phyloP scores from a whole-genome alignment of 2,888 invertebrate species.

The Vesta saturnalis region DNA sequence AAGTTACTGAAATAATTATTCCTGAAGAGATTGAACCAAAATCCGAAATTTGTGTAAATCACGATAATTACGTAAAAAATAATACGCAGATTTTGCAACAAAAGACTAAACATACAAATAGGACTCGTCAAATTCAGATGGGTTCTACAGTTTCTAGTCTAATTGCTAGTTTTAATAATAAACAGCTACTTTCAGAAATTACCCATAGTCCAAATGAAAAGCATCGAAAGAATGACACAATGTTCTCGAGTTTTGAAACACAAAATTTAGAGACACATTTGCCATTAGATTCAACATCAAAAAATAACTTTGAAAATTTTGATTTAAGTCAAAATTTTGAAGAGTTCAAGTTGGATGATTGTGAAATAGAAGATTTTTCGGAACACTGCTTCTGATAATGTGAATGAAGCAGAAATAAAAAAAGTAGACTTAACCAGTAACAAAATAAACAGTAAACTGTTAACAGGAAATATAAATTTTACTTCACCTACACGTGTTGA shows the following conservation, averaged over 20 bases:
- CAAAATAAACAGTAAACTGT: constrained; percentile 11
- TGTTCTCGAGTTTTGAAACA: constrained; percentile 61
- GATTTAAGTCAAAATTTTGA: constrained; percentile 82
- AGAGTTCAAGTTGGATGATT: constrained; percentile 81
- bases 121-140: constrained; percentile 65
- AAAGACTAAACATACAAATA: constrained; percentile 51
- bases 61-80: constrained; percentile 62
- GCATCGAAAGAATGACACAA: constrained; percentile 47
- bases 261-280: constrained; percentile 58
- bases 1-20: constrained; percentile 78
- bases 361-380: constrained; percentile 67
- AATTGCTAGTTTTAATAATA: constrained; percentile 61
- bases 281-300: constrained; percentile 11
- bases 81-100: constrained; percentile 59
- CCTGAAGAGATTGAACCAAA: constrained; percentile 67
- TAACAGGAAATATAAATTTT: constrained; percentile 25
- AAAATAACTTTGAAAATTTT: constrained; percentile 66
- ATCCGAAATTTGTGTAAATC: constrained; percentile 54
- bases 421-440: neutral
- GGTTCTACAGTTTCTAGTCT: constrained; percentile 70
- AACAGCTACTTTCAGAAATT: constrained; percentile 67
- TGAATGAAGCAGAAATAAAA: neutral
- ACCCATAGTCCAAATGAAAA: constrained; percentile 57
- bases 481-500: constrained; percentile 50
- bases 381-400: neutral